Evolutionary conservation across 2,888 invertebrate species (phyloP), one percentile per base, ranked within the genome.

Genomic region (Taenaris catops): DNA sequence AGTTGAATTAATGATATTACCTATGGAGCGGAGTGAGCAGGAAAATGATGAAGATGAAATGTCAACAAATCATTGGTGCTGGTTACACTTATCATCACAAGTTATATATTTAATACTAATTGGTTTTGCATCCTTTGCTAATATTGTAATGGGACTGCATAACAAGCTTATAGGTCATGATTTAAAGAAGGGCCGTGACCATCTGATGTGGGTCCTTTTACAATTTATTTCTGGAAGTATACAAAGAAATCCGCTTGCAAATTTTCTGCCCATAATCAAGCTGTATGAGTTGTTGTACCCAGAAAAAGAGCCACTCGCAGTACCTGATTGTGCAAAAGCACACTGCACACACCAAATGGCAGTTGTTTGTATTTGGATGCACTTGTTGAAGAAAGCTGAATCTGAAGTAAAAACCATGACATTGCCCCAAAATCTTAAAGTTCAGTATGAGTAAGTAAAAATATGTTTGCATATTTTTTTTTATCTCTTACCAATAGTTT

Each of bases 211-310:
- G 98, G 95, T 97, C 8, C 83, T 99, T 8, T 83, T 99, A 23
- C 99, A 99, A 79, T 98, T 97, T 61, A 96, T 99, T 54, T 98
- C 98, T 0, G 98, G 98, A 27, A 97, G 96, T 61, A 97, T 97
- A 57, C 96, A 97, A 69, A 92, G 97, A 53, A 97, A 97, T 78
- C 95, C 97, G 0, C 75, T 95, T 25, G 92, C 93, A 0, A 96
- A 96, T 66, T 96, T 96, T 60, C 78, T 96, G 43, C 96, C 97
- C 0, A 96, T 98, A 41, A 90, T 98, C 53, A 93, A 95, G 63
- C 86, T 98, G 5, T 96, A 96, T 70, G 97, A 98, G 71, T 84
- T 97, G 12, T 81, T 99, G 2, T 99, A 98, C 69, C 95, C 96
- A 0, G 98, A 98, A 62, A 94, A 94, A 69, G 96, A 97, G 51